Conservation (phyloP, 1,140 invertebrate species). For the Ips typographus region DNA sequence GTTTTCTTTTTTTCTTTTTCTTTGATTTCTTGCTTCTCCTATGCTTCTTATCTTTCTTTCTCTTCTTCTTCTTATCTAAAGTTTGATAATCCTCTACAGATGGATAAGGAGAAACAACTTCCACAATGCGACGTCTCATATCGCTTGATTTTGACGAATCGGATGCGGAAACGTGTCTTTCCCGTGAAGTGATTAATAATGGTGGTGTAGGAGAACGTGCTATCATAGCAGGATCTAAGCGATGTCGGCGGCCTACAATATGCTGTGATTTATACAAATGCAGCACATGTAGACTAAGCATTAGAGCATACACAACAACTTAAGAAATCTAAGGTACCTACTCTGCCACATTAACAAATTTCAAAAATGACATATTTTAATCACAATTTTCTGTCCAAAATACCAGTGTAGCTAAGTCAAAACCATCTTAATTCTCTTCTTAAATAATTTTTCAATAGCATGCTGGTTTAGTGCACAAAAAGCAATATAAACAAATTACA, state of each 20-base stretch:
- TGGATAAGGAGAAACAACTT: conserved; percentile 42
- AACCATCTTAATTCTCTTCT: no score
- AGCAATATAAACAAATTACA: no score
- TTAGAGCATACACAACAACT: no score
- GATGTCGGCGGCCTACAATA: conserved; percentile 49
- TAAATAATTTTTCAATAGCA: no score
- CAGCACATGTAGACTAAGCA: no score
- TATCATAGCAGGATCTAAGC: conserved; percentile 55
- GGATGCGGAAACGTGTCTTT: conserved; percentile 49
- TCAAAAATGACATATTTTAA: no score
- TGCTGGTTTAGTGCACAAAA: no score
- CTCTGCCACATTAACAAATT: no score
- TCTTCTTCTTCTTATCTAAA: conserved; percentile 55
- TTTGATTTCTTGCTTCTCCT: conserved; percentile 74
- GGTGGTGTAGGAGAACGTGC: conserved; percentile 54
- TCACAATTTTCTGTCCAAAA: no score
- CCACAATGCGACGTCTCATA: conserved; percentile 45
- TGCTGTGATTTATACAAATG: no score
- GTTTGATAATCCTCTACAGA: conserved; percentile 49
- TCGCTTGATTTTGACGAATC: conserved; percentile 49
- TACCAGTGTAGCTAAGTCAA: no score
- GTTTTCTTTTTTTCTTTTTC: conserved; percentile 62
- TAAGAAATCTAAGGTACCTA: no score
- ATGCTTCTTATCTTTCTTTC: conserved; percentile 63
- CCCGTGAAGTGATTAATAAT: conserved; percentile 38